Base-by-base conservation (phyloP, 2,797 vertebrate species). In the Thunnus albacares region DNA sequence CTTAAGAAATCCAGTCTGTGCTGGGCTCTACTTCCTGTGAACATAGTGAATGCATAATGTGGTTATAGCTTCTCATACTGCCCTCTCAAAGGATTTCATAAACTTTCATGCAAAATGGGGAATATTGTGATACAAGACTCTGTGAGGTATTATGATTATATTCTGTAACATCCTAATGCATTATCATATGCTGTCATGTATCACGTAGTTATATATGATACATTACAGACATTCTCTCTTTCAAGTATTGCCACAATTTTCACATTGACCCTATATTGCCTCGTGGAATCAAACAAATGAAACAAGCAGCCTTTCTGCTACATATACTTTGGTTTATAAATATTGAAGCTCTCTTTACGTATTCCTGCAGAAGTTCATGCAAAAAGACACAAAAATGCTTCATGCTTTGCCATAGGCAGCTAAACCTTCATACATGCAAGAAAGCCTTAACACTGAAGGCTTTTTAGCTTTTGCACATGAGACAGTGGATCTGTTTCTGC, bases 361-460 rank as follows among this genome's bases (percentile, higher is more conserved):
- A 4, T 63, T 43, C 1, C 24, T 20, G 10, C 45, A 38, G 45
- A 73, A 9, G 15, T 53, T 1, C 28, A 60, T 49, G 45, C 6
- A 33, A 61, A 28, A 33, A 62, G 26, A 3, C 9, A 41, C 20
- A 22, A 47, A 57, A 43, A 45, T 18, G 59, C 17, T 35, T 56
- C 52, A 59, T 28, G 63, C 70, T 71, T 67, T 82, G 71, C 70
- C 62, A 57, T 10, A 45, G 64, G 60, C 75, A 61, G 63, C 52
- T 26, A 7, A 47, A 13, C 15, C 14, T 55, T 66, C 10, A 38
- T 33, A 67, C 22, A 43, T 33, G 6, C 20, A 52, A 41, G 6
- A 35, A 69, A 52, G 7, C 43, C 41, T 13, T 4, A 35, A 55
- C 24, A 45, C 15, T 1, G 28, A n/a, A 59, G 20, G 26, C 52